Conservation (phyloP, 2,113 vertebrate species). For the Anseranas semipalmata region DNA sequence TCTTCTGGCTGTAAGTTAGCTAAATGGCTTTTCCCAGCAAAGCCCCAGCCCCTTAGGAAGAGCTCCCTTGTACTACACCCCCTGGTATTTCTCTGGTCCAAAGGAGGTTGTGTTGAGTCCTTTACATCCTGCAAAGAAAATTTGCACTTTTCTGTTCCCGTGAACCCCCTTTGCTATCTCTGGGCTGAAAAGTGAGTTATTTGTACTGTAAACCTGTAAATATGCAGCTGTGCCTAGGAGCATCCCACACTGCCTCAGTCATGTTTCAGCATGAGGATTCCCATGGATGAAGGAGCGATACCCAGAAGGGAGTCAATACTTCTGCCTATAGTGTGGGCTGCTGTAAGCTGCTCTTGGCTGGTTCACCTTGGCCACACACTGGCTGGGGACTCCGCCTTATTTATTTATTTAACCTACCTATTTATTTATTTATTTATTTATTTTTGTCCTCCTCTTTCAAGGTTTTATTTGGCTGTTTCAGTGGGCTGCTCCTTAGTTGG, state of each 20-base stretch:
- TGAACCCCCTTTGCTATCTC: background rate
- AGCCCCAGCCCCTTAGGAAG: background rate
- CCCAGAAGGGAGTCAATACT: fast-evolving
- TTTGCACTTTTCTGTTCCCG: constrained; percentile 41
- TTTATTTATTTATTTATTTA: background rate
- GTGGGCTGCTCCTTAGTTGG: background rate
- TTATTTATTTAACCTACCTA: background rate
- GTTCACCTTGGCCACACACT: background rate
- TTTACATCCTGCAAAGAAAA: constrained; percentile 35
- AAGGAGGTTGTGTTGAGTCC: constrained; percentile 1
- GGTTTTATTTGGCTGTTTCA: background rate
- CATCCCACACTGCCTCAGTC: constrained; percentile 46
- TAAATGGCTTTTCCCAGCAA: constrained; percentile 32
- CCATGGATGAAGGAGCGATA: background rate
- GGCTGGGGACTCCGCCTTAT: constrained; percentile 75
- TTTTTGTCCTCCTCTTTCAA: constrained; percentile 15
- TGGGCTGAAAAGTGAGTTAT: constrained; percentile 19
- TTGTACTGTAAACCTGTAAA: constrained; percentile 72
- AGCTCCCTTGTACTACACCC: background rate
- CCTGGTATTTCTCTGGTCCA: background rate
- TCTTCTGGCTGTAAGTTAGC: constrained; percentile 49
- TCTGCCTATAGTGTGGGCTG: background rate
- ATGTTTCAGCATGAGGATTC: constrained; percentile 6
- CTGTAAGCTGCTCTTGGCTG: constrained; percentile 3
- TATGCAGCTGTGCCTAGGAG: constrained; percentile 71